phyloP scores from a whole-genome alignment of 2,797 vertebrate species.

The Notamacropus eugenii region DNA sequence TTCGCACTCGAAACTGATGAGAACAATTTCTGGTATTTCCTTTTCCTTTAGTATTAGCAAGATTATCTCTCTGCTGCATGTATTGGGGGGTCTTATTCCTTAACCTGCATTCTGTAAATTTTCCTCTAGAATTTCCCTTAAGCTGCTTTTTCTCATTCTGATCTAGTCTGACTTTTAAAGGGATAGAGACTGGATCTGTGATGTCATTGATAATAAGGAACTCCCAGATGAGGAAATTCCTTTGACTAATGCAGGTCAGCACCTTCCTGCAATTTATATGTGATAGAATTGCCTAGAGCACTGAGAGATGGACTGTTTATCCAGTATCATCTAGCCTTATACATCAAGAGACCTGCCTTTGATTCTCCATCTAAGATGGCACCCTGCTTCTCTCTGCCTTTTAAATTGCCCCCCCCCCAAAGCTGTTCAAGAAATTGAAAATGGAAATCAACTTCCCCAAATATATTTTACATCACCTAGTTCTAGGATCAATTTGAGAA shows the following conservation, averaged over 20 bases:
- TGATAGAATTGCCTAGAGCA: not conserved
- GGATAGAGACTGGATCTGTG: not conserved
- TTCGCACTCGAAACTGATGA: not conserved
- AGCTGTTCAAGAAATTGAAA: conserved; percentile 29
- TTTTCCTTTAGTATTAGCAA: not conserved
- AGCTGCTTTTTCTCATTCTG: not conserved
- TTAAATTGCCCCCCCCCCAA: not conserved
- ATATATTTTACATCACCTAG: conserved; percentile 14
- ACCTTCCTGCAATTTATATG: not conserved
- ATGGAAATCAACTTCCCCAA: conserved; percentile 9
- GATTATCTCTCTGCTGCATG: not conserved
- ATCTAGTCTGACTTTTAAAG: not conserved
- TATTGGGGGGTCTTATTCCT: not conserved
- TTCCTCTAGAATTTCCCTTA: not conserved
- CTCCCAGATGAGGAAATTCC: not conserved
- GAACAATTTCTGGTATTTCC: not conserved
- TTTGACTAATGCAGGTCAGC: not conserved
- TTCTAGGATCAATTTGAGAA: conserved; percentile 26
- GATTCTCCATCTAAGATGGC: not conserved
- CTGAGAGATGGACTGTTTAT: not conserved
- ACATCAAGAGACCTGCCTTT: not conserved
- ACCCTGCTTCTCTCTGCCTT: not conserved
- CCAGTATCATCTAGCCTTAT: not conserved
- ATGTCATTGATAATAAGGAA: not conserved
- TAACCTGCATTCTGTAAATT: not conserved